Conservation (phyloP, 1,140 invertebrate species). For the Anagrus nilaparvatae region DNA sequence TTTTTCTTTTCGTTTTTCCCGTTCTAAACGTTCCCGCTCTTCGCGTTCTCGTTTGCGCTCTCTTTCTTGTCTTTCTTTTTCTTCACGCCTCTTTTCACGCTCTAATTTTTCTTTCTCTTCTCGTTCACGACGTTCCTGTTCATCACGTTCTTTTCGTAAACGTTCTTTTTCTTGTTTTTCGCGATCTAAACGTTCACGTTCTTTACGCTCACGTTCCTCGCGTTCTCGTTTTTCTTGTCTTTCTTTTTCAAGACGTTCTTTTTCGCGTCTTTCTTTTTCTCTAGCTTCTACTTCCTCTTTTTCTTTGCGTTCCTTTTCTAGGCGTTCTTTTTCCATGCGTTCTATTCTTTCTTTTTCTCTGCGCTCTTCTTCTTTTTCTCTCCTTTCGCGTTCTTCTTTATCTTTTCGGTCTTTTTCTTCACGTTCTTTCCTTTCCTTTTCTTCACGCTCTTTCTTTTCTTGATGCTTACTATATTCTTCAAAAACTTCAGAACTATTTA, state of each 20-base stretch:
- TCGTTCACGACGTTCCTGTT: constrained; percentile 37
- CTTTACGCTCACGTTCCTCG: constrained; percentile 20
- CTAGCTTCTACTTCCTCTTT: constrained; percentile 28
- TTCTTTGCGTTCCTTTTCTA: constrained; percentile 31
- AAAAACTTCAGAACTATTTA: constrained; percentile 24
- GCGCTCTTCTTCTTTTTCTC: constrained; percentile 42
- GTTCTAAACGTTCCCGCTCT: constrained; percentile 28
- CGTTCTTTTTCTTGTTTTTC: constrained; percentile 26
- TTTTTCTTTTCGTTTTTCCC: constrained; percentile 35
- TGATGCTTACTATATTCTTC: constrained; percentile 35
- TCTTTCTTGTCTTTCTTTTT: constrained; percentile 41
- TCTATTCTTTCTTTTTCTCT: constrained; percentile 40
- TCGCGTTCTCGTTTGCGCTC: constrained; percentile 30
- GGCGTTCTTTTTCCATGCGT: constrained; percentile 30
- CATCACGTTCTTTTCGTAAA: constrained; percentile 21
- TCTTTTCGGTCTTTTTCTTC: constrained; percentile 25
- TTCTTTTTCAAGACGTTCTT: constrained; percentile 28
- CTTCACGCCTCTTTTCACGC: constrained; percentile 37
- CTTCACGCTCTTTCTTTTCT: constrained; percentile 32
- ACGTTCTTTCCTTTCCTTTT: constrained; percentile 25
- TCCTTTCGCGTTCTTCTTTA: constrained; percentile 27
- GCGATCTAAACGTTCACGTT: constrained; percentile 26
- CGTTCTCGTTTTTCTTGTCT: constrained; percentile 25
- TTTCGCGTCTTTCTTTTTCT: constrained; percentile 31
- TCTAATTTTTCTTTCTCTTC: constrained; percentile 28